phyloP scores from a whole-genome alignment of 1,140 invertebrate species.

The Lepeophtheirus salmonis region DNA sequence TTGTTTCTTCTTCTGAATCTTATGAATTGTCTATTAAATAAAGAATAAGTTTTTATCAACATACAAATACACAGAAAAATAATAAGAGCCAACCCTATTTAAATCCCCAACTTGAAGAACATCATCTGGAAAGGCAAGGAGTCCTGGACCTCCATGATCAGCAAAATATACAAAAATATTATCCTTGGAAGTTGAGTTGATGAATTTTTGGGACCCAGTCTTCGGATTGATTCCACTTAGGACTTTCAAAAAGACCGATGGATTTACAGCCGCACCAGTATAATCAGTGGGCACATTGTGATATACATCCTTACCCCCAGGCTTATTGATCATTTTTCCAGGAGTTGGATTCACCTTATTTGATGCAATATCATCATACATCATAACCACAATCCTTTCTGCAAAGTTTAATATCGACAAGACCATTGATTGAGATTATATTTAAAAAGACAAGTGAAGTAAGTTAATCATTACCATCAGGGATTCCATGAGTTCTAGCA shows the following conservation, averaged over 20 bases:
- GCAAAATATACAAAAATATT: conserved; percentile 44
- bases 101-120: conserved; percentile 25
- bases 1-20: conserved; percentile 32
- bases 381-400: conserved; percentile 40
- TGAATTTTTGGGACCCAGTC: conserved; percentile 35
- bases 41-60: neutral
- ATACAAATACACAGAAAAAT: too few relatives aligned
- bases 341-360: conserved; percentile 35
- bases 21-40: conserved; percentile 27
- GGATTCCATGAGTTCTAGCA: conserved; percentile 36
- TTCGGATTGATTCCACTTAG: conserved; percentile 33
- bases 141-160: conserved; percentile 41
- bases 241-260: conserved; percentile 37
- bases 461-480: conserved; percentile 25
- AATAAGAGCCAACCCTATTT: too few relatives aligned
- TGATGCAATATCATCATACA: conserved; percentile 43
- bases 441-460: neutral
- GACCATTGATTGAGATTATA: neutral
- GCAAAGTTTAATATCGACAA: neutral
- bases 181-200: conserved; percentile 38
- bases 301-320: conserved; percentile 39
- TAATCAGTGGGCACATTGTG: conserved; percentile 39
- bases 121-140: conserved; percentile 36
- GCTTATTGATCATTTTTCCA: conserved; percentile 39
- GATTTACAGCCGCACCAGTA: conserved; percentile 33